Evolutionary conservation across 1,140 invertebrate genomes (phyloP).

Genomic region (Trichonephila clavipes): DNA sequence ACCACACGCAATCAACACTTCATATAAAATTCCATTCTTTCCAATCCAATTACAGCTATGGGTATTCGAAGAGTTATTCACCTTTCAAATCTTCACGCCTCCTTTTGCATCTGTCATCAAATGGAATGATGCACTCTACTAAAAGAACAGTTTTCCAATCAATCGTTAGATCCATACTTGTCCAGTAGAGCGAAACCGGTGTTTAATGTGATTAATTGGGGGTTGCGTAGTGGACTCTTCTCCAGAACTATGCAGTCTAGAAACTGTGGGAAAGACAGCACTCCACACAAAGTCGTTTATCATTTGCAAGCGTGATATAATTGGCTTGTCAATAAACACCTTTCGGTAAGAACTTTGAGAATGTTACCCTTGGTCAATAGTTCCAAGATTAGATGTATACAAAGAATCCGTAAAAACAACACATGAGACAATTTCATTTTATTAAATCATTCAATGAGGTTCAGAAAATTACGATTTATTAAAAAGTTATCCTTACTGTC

Average conservation of each 20-base stretch:
- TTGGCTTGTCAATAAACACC: slow-evolving; percentile 14
- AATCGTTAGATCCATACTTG: not conserved
- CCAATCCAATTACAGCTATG: not conserved
- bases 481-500: too few relatives aligned
- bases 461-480: too few relatives aligned
- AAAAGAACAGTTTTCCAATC: not conserved
- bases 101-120: not conserved
- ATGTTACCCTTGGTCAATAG: not conserved
- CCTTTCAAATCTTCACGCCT: not conserved
- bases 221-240: not conserved
- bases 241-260: not conserved
- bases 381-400: not conserved
- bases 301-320: slow-evolving; percentile 14
- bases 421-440: not conserved
- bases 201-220: slow-evolving; percentile 12
- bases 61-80: not conserved
- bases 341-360: not conserved
- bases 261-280: slow-evolving; percentile 29
- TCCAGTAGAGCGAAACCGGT: slow-evolving; percentile 13
- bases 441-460: too few relatives aligned
- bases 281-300: slow-evolving; percentile 35
- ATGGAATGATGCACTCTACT: not conserved
- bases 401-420: not conserved
- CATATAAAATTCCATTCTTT: too few relatives aligned
- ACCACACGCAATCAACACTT: too few relatives aligned